Evolutionary conservation across 2,888 invertebrate genomes (phyloP).

Genomic region (Norana najaformis): DNA sequence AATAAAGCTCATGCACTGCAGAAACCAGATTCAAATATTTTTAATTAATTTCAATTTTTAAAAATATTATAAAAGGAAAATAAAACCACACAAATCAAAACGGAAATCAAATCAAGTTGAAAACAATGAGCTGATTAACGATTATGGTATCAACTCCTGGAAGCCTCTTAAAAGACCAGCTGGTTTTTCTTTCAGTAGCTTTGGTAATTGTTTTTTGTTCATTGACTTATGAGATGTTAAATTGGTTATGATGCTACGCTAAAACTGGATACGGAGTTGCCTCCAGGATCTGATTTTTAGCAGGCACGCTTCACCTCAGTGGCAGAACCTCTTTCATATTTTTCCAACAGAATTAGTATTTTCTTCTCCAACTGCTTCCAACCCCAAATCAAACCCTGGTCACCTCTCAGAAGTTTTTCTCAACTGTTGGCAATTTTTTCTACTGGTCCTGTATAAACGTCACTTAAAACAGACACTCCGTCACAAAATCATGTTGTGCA

Average conservation of each 20-base stretch:
- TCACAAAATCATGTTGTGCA: not conserved
- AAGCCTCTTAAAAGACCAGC: not conserved
- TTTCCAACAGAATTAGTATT: not conserved
- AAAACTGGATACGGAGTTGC: not conserved
- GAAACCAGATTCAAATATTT: not conserved
- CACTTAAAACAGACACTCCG: not conserved
- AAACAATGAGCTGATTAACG: too few species aligned
- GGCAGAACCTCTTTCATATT: not conserved
- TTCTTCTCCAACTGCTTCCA: not conserved
- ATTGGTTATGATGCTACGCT: not conserved
- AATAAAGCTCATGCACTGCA: not conserved
- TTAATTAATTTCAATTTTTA: not conserved
- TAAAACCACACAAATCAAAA: too few species aligned
- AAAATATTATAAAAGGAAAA: not conserved
- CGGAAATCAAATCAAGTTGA: too few species aligned
- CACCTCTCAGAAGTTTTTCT: not conserved
- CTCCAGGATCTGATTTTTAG: not conserved
- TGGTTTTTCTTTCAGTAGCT: not conserved
- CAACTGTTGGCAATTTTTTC: not conserved
- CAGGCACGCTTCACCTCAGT: too few species aligned
- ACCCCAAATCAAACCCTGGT: not conserved
- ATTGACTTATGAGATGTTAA: not conserved
- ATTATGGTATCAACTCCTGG: not conserved
- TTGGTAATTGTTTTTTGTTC: not conserved
- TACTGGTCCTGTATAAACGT: not conserved